phyloP scores from a whole-genome alignment of 2,888 invertebrate species.

The Mimumesa dahlbomi region DNA sequence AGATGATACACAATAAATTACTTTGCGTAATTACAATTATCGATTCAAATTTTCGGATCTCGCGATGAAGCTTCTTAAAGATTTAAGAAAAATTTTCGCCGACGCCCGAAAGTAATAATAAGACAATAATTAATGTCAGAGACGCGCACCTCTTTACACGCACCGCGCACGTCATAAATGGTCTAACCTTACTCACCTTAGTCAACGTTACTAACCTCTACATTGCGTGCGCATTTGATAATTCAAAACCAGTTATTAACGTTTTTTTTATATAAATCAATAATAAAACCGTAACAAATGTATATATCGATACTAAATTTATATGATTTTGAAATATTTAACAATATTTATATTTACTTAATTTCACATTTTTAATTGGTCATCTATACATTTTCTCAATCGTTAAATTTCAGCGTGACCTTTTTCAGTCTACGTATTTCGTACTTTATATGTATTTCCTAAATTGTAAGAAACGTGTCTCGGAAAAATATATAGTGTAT shows the following conservation, averaged over 20 bases:
- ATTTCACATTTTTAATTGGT: no score
- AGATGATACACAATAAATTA: no score
- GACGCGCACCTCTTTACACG: slow-evolving; percentile 59
- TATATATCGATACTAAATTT: neutral
- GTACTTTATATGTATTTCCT: no score
- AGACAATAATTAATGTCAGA: slow-evolving; percentile 61
- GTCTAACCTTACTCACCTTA: slow-evolving; percentile 70
- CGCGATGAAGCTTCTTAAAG: neutral
- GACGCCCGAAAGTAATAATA: slow-evolving; percentile 48
- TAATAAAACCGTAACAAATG: neutral
- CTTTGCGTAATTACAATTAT: no score
- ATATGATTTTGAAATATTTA: neutral
- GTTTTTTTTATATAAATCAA: neutral
- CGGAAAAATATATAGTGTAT: no score
- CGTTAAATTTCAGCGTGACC: no score
- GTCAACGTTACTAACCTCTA: no score
- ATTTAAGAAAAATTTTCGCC: slow-evolving; percentile 21
- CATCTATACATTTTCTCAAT: no score
- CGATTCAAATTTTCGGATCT: slow-evolving; percentile 5
- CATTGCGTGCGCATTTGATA: slow-evolving; percentile 66
- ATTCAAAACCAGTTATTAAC: slow-evolving; percentile 30
- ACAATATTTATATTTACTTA: no score
- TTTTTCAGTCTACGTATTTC: no score
- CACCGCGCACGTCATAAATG: slow-evolving; percentile 53
- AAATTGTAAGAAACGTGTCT: no score